Evolutionary conservation across 92 coral and sea anemone species (phyloP).

Genomic region (Zoanthus sociatus): DNA sequence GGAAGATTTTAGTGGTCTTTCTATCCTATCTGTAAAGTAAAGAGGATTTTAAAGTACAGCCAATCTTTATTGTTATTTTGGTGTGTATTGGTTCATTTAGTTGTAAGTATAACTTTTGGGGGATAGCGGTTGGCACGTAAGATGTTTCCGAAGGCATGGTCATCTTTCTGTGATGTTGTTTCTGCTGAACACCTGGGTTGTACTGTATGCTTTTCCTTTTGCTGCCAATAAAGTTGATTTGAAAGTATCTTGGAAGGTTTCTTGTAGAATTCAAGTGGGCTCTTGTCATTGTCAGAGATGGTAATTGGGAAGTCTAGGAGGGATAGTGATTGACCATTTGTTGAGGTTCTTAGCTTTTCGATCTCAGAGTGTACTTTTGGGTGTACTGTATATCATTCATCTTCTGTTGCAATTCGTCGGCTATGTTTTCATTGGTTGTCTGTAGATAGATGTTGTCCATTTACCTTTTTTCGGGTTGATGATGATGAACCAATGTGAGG

Average conservation of each 20-base stretch:
- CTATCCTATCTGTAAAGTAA: no score
- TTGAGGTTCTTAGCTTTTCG: slow-evolving; percentile 13
- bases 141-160: no score
- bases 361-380: slow-evolving; percentile 5
- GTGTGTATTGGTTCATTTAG: no score
- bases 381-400: neutral
- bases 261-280: slow-evolving; percentile 29
- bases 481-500: neutral
- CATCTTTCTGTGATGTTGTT: no score
- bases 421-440: slow-evolving; percentile 23
- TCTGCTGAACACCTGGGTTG: no score
- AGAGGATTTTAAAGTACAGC: no score
- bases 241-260: neutral
- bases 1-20: no score
- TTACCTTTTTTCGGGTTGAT: neutral
- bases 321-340: slow-evolving; percentile 31
- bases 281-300: neutral
- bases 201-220: no score
- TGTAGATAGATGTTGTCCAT: neutral
- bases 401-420: slow-evolving; percentile 23
- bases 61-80: no score
- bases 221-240: no score
- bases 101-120: no score
- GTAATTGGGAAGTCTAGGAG: slow-evolving; percentile 34
- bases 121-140: no score